These are phyloP conservation scores for Bubalus kerabau DNA, from an alignment of 2,113 vertebrate genomes.

Conservation along the genomic window DNA sequence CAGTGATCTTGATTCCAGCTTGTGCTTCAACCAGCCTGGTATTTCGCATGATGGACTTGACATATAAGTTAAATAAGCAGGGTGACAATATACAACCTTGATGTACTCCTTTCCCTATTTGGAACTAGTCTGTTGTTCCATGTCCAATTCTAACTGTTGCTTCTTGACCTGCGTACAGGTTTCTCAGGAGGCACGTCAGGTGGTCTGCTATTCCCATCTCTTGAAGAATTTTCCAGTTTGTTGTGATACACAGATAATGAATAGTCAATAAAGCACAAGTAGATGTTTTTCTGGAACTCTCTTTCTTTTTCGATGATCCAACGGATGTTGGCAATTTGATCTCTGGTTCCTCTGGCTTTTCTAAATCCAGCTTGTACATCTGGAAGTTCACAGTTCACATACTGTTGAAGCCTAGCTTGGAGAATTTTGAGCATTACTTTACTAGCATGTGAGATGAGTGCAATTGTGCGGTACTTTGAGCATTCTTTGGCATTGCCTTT, in stretches of 20 bases:
- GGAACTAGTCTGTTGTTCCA: background rate
- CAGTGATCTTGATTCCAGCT: background rate
- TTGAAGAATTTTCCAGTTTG: background rate
- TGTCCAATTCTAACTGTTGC: background rate
- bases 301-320: fast-evolving
- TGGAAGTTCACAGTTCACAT: background rate
- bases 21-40: background rate
- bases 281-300: background rate
- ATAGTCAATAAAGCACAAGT: background rate
- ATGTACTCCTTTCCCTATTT: background rate
- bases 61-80: background rate
- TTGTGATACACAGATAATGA: background rate
- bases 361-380: background rate
- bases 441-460: fast-evolving
- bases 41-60: background rate
- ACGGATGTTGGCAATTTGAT: background rate
- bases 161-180: background rate
- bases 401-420: background rate
- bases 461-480: background rate
- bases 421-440: background rate
- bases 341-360: background rate
- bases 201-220: background rate
- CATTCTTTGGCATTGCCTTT: background rate
- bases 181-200: background rate
- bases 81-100: background rate